phyloP scores from a whole-genome alignment of 1,140 invertebrate genomes.

The Drosophila parvula region DNA sequence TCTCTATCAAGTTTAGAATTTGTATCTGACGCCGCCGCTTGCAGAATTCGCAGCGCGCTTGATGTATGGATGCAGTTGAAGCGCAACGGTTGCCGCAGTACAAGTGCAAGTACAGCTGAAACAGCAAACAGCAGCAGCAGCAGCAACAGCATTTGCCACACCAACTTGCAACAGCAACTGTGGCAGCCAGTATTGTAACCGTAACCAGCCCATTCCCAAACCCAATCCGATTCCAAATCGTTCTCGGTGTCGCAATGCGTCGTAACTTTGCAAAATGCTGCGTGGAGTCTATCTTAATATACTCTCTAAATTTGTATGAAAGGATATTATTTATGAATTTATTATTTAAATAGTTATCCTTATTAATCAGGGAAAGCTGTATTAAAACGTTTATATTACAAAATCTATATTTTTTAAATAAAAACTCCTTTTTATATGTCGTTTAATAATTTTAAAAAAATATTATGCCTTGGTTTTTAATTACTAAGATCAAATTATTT shows the following conservation, averaged over 20 bases:
- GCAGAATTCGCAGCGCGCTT: conserved; percentile 42
- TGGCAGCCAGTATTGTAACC: conserved; percentile 52
- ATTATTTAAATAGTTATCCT: no score
- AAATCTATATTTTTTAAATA: no score
- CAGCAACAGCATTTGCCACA: conserved; percentile 14
- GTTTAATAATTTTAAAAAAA: no score
- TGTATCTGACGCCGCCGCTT: conserved; percentile 49
- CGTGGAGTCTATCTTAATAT: neutral
- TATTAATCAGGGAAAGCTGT: neutral
- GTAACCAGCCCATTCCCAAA: conserved; percentile 56
- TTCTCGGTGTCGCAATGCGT: conserved; percentile 65
- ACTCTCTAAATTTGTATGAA: conserved; percentile 1
- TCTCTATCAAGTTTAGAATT: conserved; percentile 62
- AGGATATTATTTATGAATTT: neutral
- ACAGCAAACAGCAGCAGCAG: conserved; percentile 18
- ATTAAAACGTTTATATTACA: no score
- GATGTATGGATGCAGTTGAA: conserved; percentile 51
- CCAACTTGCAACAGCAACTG: conserved; percentile 25
- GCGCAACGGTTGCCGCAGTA: conserved; percentile 45
- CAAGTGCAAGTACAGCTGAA: conserved; percentile 36
- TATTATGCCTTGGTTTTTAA: no score
- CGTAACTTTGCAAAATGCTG: conserved; percentile 42
- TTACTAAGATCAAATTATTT: no score
- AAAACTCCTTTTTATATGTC: no score
- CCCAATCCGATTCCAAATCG: conserved; percentile 15